These are phyloP conservation scores for Melanaphis sacchari DNA, from an alignment of 1,140 invertebrate species.

Conservation along the genomic window DNA sequence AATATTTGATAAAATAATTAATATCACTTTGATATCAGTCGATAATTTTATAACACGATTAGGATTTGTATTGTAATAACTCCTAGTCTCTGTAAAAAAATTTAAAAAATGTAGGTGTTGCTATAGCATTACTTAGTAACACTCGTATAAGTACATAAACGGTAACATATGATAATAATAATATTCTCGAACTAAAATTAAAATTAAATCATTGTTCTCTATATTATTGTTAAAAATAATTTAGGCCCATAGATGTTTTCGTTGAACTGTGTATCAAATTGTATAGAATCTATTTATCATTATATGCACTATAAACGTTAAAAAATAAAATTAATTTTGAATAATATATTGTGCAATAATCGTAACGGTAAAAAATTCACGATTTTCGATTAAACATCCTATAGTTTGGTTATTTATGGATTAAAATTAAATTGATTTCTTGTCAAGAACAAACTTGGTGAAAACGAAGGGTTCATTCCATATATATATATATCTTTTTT, in stretches of 20 bases:
- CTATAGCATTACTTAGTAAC: not conserved
- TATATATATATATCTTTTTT: not conserved
- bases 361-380: not conserved
- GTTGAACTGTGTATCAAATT: not conserved
- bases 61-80: not conserved
- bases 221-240: not conserved
- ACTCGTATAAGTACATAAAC: not conserved
- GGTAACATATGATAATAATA: not conserved
- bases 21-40: no score
- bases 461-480: not conserved
- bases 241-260: not conserved
- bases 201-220: not conserved
- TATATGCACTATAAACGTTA: not conserved
- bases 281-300: not conserved
- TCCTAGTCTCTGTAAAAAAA: not conserved
- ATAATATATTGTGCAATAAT: not conserved
- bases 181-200: not conserved
- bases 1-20: no score
- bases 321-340: not conserved
- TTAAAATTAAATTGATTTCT: constrained; percentile 8
- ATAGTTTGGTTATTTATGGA: not conserved
- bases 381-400: not conserved
- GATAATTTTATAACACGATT: no score
- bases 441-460: not conserved
- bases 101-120: not conserved